These are phyloP conservation scores for Chrosomus eos DNA, from an alignment of 2,797 vertebrate genomes.

Conservation along the genomic window DNA sequence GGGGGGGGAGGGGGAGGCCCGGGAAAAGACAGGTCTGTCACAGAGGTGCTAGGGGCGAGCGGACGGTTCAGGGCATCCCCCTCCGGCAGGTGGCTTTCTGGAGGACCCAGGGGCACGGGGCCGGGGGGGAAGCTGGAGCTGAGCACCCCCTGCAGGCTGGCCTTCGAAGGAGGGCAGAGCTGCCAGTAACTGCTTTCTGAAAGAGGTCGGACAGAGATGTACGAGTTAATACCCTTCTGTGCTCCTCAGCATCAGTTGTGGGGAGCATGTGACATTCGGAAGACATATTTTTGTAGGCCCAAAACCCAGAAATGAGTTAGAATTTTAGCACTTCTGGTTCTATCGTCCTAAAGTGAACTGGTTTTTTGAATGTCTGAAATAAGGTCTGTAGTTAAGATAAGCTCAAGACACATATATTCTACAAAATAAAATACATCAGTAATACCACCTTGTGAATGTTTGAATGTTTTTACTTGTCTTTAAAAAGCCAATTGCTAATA, in stretches of 20 bases:
- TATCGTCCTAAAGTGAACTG: not conserved
- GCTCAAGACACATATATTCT: not conserved
- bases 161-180: conserved; percentile 83
- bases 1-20: conserved; percentile 81
- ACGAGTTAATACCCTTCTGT: not conserved
- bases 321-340: not conserved
- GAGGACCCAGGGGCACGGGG: conserved; percentile 74
- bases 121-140: conserved; percentile 84
- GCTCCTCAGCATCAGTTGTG: not conserved
- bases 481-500: not conserved
- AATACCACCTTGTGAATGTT: not conserved
- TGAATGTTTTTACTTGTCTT: not conserved
- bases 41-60: conserved; percentile 79
- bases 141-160: conserved; percentile 83
- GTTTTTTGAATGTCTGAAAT: not conserved
- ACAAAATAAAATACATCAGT: not conserved
- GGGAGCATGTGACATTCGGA: not conserved
- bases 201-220: conserved; percentile 57
- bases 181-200: conserved; percentile 88
- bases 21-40: conserved; percentile 82
- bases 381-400: not conserved
- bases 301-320: not conserved
- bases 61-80: conserved; percentile 72
- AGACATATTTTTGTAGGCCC: not conserved
- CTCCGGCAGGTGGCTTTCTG: conserved; percentile 76